phyloP scores from a whole-genome alignment of 92 coral and sea anemone species.

The Anthopleura xanthogrammica region DNA sequence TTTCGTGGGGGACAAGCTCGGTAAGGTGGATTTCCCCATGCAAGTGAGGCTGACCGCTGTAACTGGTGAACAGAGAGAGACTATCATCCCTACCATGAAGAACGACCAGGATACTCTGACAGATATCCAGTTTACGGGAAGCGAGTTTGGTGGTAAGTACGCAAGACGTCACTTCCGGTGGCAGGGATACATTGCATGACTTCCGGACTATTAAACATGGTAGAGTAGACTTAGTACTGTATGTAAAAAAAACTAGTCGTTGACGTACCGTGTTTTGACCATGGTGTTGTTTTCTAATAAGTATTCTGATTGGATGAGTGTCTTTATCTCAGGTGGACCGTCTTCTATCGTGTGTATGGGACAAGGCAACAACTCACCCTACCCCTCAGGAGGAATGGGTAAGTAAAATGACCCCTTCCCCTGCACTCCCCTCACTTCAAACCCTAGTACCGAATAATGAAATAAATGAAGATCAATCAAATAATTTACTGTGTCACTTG shows the following conservation, averaged over 20 bases:
- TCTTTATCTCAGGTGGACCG: constrained; percentile 45
- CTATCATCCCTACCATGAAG: constrained; percentile 42
- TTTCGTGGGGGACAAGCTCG: constrained; percentile 64
- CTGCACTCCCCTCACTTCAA: background rate
- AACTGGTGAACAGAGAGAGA: constrained; percentile 67
- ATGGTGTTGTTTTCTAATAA: too few relatives aligned
- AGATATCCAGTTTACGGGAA: constrained; percentile 66
- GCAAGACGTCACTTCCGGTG: background rate
- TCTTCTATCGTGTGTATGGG: constrained; percentile 64
- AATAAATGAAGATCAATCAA: background rate
- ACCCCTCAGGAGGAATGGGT: constrained; percentile 73
- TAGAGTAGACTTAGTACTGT: too few relatives aligned
- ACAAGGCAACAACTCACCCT: constrained; percentile 70
- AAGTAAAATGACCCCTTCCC: constrained; percentile 2
- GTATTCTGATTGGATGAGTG: too few relatives aligned
- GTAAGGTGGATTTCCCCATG: constrained; percentile 63
- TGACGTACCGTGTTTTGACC: background rate
- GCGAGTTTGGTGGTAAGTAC: constrained; percentile 45
- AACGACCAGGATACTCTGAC: constrained; percentile 37
- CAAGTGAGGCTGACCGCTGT: constrained; percentile 70
- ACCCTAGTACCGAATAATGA: background rate
- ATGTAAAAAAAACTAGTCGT: background rate
- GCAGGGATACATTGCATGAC: background rate
- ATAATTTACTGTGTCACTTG: background rate
- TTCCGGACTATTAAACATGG: background rate